phyloP scores from a whole-genome alignment of 2,797 vertebrate species.

The Coregonus ussuriensis region DNA sequence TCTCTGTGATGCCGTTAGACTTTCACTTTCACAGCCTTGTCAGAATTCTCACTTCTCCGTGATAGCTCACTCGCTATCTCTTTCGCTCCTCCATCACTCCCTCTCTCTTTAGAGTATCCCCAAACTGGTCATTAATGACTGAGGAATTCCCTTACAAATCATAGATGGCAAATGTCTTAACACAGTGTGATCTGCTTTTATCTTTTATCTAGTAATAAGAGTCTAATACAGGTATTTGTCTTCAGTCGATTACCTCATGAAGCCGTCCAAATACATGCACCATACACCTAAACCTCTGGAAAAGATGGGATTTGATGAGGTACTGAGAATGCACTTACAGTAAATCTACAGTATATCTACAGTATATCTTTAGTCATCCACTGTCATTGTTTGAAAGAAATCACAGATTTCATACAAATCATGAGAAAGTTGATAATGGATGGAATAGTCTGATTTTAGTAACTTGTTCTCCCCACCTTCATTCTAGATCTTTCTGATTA shows the following conservation, averaged over 20 bases:
- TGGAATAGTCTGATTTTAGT: background rate
- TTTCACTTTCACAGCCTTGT: conserved; percentile 49
- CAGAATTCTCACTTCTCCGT: conserved; percentile 59
- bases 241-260: conserved; percentile 77
- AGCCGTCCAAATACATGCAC: conserved; percentile 77
- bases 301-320: conserved; percentile 87
- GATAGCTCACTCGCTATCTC: conserved; percentile 27
- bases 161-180: background rate
- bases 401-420: background rate
- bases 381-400: background rate
- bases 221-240: conserved; percentile 11
- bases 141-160: conserved; percentile 16
- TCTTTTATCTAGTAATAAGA: too few relatives aligned
- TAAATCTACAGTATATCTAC: background rate
- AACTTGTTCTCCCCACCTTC: background rate
- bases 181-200: background rate
- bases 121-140: conserved; percentile 2
- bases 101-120: conserved; percentile 16
- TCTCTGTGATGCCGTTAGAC: conserved; percentile 29
- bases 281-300: conserved; percentile 68
- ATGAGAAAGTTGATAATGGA: background rate
- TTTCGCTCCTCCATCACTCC: conserved; percentile 8
- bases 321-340: conserved; percentile 45
- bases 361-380: background rate
- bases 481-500: conserved; percentile 88